Base-by-base conservation (phyloP, 2,888 invertebrate genomes). In the Pristionchus fissidentatus region DNA sequence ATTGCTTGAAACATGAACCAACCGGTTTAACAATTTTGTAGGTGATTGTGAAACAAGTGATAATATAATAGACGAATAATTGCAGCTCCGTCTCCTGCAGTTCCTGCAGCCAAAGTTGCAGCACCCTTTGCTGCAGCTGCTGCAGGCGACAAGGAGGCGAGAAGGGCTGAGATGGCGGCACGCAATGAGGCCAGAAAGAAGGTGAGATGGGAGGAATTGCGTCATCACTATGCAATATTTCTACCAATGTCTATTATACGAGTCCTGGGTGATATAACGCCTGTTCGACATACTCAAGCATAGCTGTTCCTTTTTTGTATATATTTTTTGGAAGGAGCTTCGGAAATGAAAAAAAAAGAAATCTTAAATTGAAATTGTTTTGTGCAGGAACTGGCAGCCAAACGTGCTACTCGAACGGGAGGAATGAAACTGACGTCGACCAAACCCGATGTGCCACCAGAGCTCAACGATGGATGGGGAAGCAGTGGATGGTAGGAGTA, bases 131-230 rank as follows among this genome's bases (percentile, higher is more conserved):
- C 70, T 29, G 7, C 35, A 35, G 26, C 57, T 19, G 46, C 80
- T 8, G 32, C 60, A 29, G 70, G 46, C 10, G 70, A 66, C 29
- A 82, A 82, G 32, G 89, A 89, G 29, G 85, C 86, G 35, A 84
- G 87, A 38, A 81, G 87, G 43, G 86, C 86, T 10, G 88, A 90
- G 84, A 85, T 88, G 84, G 86, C 85, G 35, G 89, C 89, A 7
- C 84, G 88, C 49, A 88, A 89, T 38, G 89, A 89, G 82, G 88
- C 86, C 1, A 79, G 88, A 38, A 87, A 86, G 46, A 88, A 88
- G 80, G 89, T 80, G 15, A 3, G 52, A n/a, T 7, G n/a, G 7
- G 19, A 19, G 49, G 49, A 49, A 49, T 15, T 43, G 46, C 3
- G 73, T 57, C 26, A 22, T 57, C 13, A 60, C 35, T 29, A 60